Evolutionary conservation across 2,888 invertebrate species (phyloP).

Genomic region (Anarsia innoxiella): DNA sequence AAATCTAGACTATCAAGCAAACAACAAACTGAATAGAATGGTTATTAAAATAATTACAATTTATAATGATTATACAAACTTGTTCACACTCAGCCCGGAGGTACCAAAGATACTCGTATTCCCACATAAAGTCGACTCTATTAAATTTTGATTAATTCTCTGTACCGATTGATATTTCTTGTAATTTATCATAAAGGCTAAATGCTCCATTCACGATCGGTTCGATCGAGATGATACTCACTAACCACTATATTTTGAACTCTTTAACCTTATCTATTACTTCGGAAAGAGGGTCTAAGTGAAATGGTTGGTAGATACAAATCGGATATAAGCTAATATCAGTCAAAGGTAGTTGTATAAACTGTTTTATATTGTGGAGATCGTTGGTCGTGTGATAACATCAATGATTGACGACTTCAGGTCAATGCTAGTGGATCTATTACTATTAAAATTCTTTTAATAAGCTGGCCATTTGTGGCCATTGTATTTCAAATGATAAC

Average conservation of each 20-base stretch:
- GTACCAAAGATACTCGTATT: conserved; percentile 17
- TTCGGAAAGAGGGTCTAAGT: conserved; percentile 27
- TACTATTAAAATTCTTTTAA: conserved; percentile 42
- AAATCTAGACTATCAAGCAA: too few relatives aligned
- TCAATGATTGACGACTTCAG: conserved; percentile 60
- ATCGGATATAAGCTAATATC: conserved; percentile 61
- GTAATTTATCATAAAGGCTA: conserved; percentile 58
- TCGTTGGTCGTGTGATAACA: conserved; percentile 59
- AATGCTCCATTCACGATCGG: conserved; percentile 64
- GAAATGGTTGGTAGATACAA: conserved; percentile 44
- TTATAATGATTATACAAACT: too few relatives aligned
- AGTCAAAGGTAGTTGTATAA: conserved; percentile 59
- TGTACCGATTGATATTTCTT: conserved; percentile 61
- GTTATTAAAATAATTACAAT: too few relatives aligned
- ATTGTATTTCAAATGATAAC: too few relatives aligned
- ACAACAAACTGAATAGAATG: too few relatives aligned
- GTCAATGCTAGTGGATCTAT: conserved; percentile 37
- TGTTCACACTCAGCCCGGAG: too few relatives aligned
- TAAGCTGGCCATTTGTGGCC: too few relatives aligned
- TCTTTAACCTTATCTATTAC: conserved; percentile 10
- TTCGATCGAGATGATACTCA: conserved; percentile 46
- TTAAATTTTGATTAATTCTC: conserved; percentile 63
- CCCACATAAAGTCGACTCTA: conserved; percentile 30
- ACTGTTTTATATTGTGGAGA: conserved; percentile 69
- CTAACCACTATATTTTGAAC: conserved; percentile 34